These are phyloP conservation scores for Catharus minimus DNA, from an alignment of 2,113 vertebrate genomes.

Conservation along the genomic window DNA sequence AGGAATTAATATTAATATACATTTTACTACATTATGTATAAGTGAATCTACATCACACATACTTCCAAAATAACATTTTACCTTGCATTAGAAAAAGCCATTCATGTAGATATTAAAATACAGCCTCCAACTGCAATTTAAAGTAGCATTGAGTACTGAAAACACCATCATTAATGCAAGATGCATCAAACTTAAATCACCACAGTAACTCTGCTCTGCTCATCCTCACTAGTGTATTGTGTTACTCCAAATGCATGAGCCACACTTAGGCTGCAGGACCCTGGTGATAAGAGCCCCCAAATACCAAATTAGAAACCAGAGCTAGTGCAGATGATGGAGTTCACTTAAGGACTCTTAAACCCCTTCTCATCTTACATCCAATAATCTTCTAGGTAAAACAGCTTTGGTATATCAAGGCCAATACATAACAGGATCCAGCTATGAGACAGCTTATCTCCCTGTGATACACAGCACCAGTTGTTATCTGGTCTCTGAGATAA, in stretches of 20 bases:
- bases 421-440: neutral
- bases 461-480: neutral
- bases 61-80: neutral
- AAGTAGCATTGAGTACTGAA: neutral
- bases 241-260: neutral
- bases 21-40: neutral
- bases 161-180: neutral
- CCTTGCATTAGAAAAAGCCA: neutral
- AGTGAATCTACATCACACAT: accelerated
- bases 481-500: neutral
- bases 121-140: neutral
- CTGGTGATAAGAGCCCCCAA: neutral
- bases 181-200: neutral
- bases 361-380: constrained; percentile 15
- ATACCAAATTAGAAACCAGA: constrained; percentile 21
- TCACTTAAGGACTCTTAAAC: constrained; percentile 14
- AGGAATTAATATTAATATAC: neutral
- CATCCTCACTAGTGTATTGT: neutral
- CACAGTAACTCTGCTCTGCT: neutral
- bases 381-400: neutral
- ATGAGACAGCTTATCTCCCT: neutral
- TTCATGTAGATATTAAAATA: neutral
- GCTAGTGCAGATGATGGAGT: neutral
- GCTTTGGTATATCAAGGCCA: neutral
- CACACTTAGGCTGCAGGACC: neutral